phyloP scores from a whole-genome alignment of 2,797 vertebrate genomes.

The Rhinoraja longicauda region DNA sequence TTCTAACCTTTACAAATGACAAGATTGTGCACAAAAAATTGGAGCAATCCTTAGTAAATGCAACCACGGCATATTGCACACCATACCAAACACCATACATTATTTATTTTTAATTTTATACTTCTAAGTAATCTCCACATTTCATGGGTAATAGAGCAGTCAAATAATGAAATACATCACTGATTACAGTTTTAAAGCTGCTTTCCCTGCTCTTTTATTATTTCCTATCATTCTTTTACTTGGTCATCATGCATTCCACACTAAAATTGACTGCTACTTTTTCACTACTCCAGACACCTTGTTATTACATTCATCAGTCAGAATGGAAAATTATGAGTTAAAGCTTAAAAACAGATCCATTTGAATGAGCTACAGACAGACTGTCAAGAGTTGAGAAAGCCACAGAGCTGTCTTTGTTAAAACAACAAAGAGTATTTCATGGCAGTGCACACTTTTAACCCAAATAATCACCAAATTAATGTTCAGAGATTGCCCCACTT shows the following conservation, averaged over 20 bases:
- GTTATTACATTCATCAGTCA: not conserved
- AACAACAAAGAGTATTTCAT: not conserved
- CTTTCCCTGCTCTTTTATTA: not conserved
- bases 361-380: not conserved
- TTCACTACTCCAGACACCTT: not conserved
- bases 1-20: not conserved
- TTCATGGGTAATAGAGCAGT: not conserved
- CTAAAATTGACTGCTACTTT: not conserved
- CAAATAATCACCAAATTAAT: not conserved
- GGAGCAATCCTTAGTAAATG: not conserved
- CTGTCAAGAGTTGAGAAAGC: not conserved
- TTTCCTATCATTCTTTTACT: not conserved
- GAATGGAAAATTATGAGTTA: not conserved
- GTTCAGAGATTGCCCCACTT: no score
- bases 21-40: not conserved
- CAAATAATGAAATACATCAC: not conserved
- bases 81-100: not conserved
- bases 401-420: not conserved
- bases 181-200: not conserved
- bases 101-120: not conserved
- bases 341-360: not conserved
- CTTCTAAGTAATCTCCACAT: not conserved
- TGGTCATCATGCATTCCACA: no score
- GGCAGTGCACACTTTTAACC: not conserved
- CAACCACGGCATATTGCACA: not conserved